Evolutionary conservation across 2,113 vertebrate genomes (phyloP), one percentile per base, ranked within the genome.

Genomic region (Bufo bufo): DNA sequence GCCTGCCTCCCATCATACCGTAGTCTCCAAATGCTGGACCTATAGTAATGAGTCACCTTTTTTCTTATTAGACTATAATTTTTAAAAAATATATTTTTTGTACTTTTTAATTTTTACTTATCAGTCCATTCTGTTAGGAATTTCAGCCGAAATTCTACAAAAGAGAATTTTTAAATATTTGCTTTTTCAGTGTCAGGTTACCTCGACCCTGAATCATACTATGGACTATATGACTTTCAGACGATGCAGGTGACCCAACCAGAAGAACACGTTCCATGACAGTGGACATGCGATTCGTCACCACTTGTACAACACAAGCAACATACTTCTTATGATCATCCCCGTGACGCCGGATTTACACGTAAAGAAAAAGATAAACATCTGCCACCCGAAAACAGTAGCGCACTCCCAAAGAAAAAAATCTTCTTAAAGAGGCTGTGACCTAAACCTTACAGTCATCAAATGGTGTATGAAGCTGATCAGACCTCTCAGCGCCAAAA

Each of bases 281-380:
- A 58, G 59, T 23, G 52, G 52, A 16, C n/a, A 81, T 20, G 78
- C 10, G 9, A 19, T 16, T 47, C 33, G 43, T 81, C 33, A 61
- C 16, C 8, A 45, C 56, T 81, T 49, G 17, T 19, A 49, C 58
- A 19, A 63, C 43, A 45, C 19, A 63, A 47, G 16, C 43, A 47
- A n/a, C 23, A 82, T 49, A 82, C 58, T 82, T 61, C 17, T 63
- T 33, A 63, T 78, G 7, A 49, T 63, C 79, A 82, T 61, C 43
- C 2, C 17, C 33, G 33, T 3, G 10, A 19, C 14, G 23, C 23
- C 0, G 54, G 74, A 77, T 50, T 77, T 20, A 77, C 74, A 77
- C 74, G 59, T 14, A 43, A 58, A 1, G 14, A 9, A 58, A 58
- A 80, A 43, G 5, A 54, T 5, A 7, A 49, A 63, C 43, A 54